Percentiles rank a stretch among this genome's conserved stretches.
phyloP scores from a whole-genome alignment of 2,113 vertebrate genomes.

The Datnioides undecimradiatus region DNA sequence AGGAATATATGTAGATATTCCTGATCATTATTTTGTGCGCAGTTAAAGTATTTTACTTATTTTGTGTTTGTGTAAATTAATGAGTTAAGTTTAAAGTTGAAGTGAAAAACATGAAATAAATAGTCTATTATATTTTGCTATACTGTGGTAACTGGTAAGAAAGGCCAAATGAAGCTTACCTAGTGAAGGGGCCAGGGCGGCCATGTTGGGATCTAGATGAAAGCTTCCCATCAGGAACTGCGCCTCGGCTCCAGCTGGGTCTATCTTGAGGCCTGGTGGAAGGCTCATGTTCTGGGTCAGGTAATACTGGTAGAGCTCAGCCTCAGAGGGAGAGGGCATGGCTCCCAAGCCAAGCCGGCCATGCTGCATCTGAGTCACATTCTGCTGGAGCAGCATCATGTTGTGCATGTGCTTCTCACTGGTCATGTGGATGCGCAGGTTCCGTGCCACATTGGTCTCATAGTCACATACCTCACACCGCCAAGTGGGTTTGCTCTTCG shows the following conservation, averaged over 20 bases:
- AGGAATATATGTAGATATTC: not conserved
- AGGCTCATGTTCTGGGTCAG: conserved; percentile 97
- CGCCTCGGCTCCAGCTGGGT: conserved; percentile 89
- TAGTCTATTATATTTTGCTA: not conserved
- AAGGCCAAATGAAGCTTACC: conserved; percentile 86
- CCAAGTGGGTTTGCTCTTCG: conserved; percentile 99
- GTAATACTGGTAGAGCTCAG: conserved; percentile 99
- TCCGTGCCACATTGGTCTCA: conserved; percentile 97
- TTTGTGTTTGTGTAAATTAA: not conserved
- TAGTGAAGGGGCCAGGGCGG: conserved; percentile 91
- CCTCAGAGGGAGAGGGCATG: conserved; percentile 94
- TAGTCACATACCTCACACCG: conserved; percentile 99
- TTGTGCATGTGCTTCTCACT: conserved; percentile 99
- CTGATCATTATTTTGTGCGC: conserved; percentile 16
- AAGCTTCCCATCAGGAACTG: conserved; percentile 96
- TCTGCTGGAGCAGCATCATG: conserved; percentile 98
- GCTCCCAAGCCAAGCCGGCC: conserved; percentile 91
- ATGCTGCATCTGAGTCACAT: conserved; percentile 96
- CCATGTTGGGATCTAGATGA: conserved; percentile 93
- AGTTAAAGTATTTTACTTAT: too few species aligned
- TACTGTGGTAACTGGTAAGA: conserved; percentile 13
- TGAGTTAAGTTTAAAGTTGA: not conserved
- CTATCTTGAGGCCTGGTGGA: conserved; percentile 92
- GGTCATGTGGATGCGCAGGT: conserved; percentile 99
- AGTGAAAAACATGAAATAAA: not conserved